Evolutionary conservation across 2,888 invertebrate species (phyloP), one percentile per base, ranked within the genome.

Genomic region (Callinectes sapidus): DNA sequence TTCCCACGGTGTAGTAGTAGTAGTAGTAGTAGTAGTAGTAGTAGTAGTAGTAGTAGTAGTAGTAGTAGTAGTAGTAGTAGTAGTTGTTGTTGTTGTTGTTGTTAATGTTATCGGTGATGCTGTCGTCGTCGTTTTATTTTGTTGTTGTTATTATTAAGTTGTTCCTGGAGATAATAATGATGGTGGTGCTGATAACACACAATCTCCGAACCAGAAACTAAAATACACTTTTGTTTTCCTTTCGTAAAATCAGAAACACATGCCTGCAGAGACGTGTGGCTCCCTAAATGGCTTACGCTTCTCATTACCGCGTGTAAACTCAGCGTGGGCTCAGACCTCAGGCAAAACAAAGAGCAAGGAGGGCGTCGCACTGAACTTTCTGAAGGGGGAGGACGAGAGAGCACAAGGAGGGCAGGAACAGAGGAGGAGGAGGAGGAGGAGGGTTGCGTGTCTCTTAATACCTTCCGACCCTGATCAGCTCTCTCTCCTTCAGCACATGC

Each of bases 361-460:
- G 71, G 71, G 71, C 71, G 71, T 28, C 71, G 71, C 71, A 71
- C 28, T 48, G 48, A 48, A 71, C 28, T 71, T 28, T n/a, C n/a
- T 32, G 81, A 81, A 81, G 35, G 81, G 35, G 81, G 35, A 32
- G 35, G 18, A 81, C 16, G 61, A 2, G 23, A 23, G 23, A 23
- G 61, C 13, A 61, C 18, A 61, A 23, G 23, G 23, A 18, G 61
- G 61, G 61, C 18, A 2, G 61, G 2, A 23, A 23, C 3, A 10
- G 35, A 81, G 32, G 35, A 81, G 81, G 35, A 8, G 13, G 35
- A 16, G 81, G 35, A 35, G 35, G 81, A 35, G 14, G 35, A 35
- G 16, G 13, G n/a, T 81, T 81, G 81, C 81, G 81, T 81, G 81
- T 81, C 81, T 81, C 35, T 35, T 81, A 81, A 81, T 81, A 81